Percentiles rank a stretch among this genome's conserved stretches.
Evolutionary conservation across 2,113 vertebrate species (phyloP).

Genomic region (Macrotus californicus): DNA sequence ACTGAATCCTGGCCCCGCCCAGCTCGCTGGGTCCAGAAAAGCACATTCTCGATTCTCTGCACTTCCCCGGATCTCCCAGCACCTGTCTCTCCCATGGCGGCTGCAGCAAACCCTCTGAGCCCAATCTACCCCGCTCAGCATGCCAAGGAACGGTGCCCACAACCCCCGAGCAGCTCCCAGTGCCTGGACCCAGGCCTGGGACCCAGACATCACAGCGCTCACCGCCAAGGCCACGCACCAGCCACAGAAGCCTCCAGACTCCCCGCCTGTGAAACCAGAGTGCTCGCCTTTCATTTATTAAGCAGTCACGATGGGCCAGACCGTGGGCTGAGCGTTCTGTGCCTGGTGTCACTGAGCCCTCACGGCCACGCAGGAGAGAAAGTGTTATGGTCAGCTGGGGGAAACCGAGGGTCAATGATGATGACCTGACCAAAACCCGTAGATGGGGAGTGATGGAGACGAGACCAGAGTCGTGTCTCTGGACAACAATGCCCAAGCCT

Average conservation of each 20-base stretch:
- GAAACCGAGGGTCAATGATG: background rate
- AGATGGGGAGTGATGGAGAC: background rate
- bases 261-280: background rate
- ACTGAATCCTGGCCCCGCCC: background rate
- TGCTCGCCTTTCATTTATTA: background rate
- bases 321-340: background rate
- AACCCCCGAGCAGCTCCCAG: background rate
- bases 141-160: background rate
- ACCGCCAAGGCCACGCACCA: background rate
- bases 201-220: background rate
- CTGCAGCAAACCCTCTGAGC: background rate
- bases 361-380: accelerated
- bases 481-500: too few species aligned
- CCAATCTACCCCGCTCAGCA: accelerated
- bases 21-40: background rate
- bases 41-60: background rate
- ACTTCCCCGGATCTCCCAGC: background rate
- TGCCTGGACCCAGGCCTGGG: background rate
- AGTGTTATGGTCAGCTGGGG: accelerated
- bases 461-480: background rate
- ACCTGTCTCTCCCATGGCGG: background rate
- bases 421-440: background rate
- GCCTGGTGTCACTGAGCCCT: background rate
- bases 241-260: background rate
- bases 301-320: background rate